Evolutionary conservation across 2,888 invertebrate genomes (phyloP).

Genomic region (Neoscelio sp.): DNA sequence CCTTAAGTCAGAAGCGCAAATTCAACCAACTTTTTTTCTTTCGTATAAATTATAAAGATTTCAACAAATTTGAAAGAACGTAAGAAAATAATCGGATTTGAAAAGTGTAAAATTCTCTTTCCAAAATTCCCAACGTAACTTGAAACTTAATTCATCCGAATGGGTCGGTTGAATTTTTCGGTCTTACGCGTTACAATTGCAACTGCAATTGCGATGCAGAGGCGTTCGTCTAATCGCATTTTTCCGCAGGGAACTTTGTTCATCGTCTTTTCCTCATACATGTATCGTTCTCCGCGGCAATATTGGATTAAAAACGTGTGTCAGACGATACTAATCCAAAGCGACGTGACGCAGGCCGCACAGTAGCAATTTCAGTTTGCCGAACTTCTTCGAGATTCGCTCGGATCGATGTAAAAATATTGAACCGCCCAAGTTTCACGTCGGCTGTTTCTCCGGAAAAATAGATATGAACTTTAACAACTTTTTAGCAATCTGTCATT

Average conservation of each 20-base stretch:
- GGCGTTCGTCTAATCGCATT: constrained; percentile 7
- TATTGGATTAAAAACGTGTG: constrained; percentile 66
- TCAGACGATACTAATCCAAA: constrained; percentile 46
- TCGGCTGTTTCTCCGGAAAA: constrained; percentile 40
- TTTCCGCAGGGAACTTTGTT: constrained; percentile 14
- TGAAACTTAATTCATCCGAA: too few species aligned
- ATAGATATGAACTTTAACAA: constrained; percentile 43
- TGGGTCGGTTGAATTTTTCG: not conserved
- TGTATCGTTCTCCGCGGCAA: constrained; percentile 32
- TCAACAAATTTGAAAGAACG: too few species aligned
- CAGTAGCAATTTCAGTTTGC: constrained; percentile 55
- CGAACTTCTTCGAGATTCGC: constrained; percentile 26
- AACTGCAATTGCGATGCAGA: not conserved
- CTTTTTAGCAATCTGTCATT: constrained; percentile 57
- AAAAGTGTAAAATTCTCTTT: too few species aligned
- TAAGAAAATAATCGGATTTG: too few species aligned
- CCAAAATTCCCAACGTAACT: too few species aligned
- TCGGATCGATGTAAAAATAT: constrained; percentile 58
- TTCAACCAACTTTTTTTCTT: too few species aligned
- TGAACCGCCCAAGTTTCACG: constrained; percentile 30
- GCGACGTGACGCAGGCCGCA: constrained; percentile 52
- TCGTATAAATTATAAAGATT: too few species aligned
- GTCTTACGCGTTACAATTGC: not conserved
- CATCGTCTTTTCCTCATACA: constrained; percentile 23
- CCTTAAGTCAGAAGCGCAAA: too few species aligned